Conservation (phyloP, 2,888 invertebrate genomes). For the Loripinus fragilis region DNA sequence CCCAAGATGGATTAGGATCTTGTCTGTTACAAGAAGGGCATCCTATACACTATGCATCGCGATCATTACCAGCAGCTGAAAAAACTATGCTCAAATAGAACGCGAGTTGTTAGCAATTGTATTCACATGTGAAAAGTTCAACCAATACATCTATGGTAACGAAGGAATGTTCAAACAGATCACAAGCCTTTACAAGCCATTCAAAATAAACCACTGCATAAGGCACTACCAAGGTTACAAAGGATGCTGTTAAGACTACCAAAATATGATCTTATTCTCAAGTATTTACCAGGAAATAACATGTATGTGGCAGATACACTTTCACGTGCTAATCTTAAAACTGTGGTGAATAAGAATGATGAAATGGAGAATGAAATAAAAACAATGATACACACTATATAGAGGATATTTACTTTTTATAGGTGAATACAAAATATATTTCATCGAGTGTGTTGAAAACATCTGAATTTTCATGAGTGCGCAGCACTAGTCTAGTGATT, state of each 20-base stretch:
- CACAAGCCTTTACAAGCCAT: slow-evolving; percentile 57
- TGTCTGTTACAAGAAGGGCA: slow-evolving; percentile 48
- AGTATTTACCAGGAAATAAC: slow-evolving; percentile 49
- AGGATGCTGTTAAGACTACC: slow-evolving; percentile 50
- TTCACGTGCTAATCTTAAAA: slow-evolving; percentile 36
- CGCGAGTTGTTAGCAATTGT: slow-evolving; percentile 59
- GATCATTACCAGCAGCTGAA: slow-evolving; percentile 50
- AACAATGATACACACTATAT: slow-evolving; percentile 23
- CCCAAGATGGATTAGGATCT: slow-evolving; percentile 51
- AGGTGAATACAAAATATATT: too few relatives aligned
- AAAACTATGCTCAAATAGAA: slow-evolving; percentile 60
- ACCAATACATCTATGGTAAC: slow-evolving; percentile 50
- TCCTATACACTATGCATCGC: slow-evolving; percentile 57
- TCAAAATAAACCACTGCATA: slow-evolving; percentile 42
- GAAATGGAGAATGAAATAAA: slow-evolving; percentile 30
- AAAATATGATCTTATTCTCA: slow-evolving; percentile 36
- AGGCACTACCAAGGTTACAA: slow-evolving; percentile 54
- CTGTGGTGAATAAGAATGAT: neutral
- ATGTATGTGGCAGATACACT: slow-evolving; percentile 54
- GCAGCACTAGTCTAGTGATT: neutral
- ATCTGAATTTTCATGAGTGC: too few relatives aligned
- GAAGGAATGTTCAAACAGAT: slow-evolving; percentile 39
- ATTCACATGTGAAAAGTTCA: slow-evolving; percentile 40
- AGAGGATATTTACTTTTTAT: too few relatives aligned
- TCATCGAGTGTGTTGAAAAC: too few relatives aligned